Evolutionary conservation across 1,140 invertebrate genomes (phyloP).

Genomic region (Oncopeltus fasciatus): DNA sequence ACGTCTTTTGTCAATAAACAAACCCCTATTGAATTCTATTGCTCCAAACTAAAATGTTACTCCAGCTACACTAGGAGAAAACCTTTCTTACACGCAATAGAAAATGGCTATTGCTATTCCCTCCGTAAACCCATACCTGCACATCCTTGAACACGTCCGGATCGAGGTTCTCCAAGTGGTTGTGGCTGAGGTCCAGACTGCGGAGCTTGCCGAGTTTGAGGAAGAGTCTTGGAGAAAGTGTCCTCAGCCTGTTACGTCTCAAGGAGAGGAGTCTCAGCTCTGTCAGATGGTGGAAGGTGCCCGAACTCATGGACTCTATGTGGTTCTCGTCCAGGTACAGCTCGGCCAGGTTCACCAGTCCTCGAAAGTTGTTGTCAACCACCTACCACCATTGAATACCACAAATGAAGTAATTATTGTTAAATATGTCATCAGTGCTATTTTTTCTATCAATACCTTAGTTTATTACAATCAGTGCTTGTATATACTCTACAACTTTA

Average conservation of each 20-base stretch:
- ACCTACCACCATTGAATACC: no score
- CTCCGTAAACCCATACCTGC: conserved; percentile 34
- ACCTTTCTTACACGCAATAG: no score
- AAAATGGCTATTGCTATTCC: no score
- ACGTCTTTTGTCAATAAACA: no score
- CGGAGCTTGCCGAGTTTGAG: conserved; percentile 49
- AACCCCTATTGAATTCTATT: no score
- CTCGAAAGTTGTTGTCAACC: conserved; percentile 29
- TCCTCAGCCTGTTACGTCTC: conserved; percentile 50
- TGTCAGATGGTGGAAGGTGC: conserved; percentile 52
- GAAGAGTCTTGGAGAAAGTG: conserved; percentile 51
- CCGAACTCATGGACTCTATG: conserved; percentile 41
- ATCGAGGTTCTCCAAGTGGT: conserved; percentile 50
- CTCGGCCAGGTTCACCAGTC: conserved; percentile 30
- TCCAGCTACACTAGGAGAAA: no score
- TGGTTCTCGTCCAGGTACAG: conserved; percentile 35
- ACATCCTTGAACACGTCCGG: conserved; percentile 65
- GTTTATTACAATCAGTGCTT: no score
- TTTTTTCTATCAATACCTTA: no score
- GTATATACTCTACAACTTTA: no score
- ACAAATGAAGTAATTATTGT: no score
- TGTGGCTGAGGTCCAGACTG: conserved; percentile 55
- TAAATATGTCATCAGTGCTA: no score
- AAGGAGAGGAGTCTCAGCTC: conserved; percentile 51
- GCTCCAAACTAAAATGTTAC: no score